Evolutionary conservation across 92 coral and sea anemone species (phyloP), one percentile per base, ranked within the genome.

Genomic region (Phenganax stokvisi): DNA sequence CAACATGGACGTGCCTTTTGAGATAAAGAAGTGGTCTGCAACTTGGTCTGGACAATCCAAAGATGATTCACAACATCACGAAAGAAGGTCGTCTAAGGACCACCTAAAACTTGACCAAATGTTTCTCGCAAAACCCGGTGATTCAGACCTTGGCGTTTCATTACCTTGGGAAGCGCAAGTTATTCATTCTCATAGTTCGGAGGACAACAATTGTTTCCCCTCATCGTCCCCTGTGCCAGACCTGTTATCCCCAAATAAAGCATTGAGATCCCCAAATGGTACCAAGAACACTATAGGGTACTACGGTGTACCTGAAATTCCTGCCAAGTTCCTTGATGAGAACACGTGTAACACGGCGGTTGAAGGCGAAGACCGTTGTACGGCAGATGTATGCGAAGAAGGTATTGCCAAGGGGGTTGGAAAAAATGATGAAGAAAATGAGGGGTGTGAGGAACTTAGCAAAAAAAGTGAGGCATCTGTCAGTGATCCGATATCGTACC

Each of bases 131-230:
- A 63, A 79, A 51, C 83, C 73, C 61, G 83, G 83, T 44, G 83
- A 79, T 65, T 79, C 83, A 12, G 73, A 63, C 51, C 73, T 79
- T 29, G 83, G 83, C 56, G 83, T 79, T 16, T 79, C 83, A 54
- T 60, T 79, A 51, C 83, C 83, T 47, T 79, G 83, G 83, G 83
- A 79, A 25, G 83, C 83, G 0, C 83, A 79, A 64, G 61, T 79
- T 15, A 28, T 79, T 25, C 63, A 53, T 28, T 79, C 73, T 28
- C 62, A 63, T 7, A 79, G 73, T 44, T 60, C 28, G 3, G 74
- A 9, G 55, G 51, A 73, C 17, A 28, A 60, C 74, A 25, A 37
- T 47, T 29, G 52, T 47, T 37, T 20, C 31, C 54, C 27, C 64
- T 68, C 83, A 11, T 64, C 59, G 5, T 73, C 57, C 28, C 60